Conservation (phyloP, 2,797 vertebrate genomes). For the Girardinus metallicus region DNA sequence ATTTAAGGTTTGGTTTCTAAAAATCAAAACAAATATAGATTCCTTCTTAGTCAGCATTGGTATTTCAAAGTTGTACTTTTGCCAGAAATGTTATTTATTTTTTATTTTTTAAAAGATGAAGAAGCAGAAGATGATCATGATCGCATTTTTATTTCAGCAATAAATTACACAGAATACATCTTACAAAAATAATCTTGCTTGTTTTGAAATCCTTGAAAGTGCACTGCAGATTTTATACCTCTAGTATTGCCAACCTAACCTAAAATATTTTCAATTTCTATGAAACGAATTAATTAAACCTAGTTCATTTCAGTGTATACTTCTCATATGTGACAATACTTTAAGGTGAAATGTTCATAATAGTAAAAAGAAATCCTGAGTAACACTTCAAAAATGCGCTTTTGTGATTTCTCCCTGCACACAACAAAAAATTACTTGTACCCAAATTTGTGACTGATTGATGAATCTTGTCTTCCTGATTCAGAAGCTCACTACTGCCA, state of each 20-base stretch:
- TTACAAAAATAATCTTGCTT: not conserved
- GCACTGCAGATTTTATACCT: not conserved
- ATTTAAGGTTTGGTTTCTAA: not conserved
- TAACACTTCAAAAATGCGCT: not conserved
- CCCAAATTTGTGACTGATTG: not conserved
- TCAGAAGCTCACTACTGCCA: constrained; percentile 28
- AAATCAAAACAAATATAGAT: not conserved
- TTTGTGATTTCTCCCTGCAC: constrained; percentile 1
- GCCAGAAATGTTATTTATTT: not conserved
- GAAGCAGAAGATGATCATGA: not conserved
- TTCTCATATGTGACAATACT: not conserved
- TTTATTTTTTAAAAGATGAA: not conserved
- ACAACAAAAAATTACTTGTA: not conserved
- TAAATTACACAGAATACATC: not conserved
- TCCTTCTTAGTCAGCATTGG: not conserved
- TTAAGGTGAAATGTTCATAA: not conserved
- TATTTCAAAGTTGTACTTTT: not conserved
- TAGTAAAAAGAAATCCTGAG: not conserved
- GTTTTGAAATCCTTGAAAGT: not conserved
- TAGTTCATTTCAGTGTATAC: not conserved
- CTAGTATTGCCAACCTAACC: not conserved
- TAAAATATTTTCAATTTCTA: not conserved
- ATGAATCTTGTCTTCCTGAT: not conserved
- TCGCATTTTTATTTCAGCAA: not conserved
- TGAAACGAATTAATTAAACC: not conserved